Conservation (phyloP, 53 echinoderm and acorn worm genomes). For the Hippasteria phrygiana region DNA sequence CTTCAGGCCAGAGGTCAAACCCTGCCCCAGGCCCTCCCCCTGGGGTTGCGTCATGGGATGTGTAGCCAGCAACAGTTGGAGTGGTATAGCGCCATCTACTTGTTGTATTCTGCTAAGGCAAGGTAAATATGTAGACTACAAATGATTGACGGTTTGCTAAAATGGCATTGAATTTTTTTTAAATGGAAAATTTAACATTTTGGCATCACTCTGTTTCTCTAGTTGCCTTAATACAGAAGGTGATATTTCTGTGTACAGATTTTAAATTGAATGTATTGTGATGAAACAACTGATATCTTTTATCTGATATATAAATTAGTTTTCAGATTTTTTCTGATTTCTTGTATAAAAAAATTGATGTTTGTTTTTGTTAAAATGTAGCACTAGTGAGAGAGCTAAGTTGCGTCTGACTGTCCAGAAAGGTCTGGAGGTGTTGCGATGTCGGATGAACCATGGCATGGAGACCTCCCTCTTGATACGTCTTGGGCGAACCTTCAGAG, state of each 20-base stretch:
- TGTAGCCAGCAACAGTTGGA: slow-evolving; percentile 83
- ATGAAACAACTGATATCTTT: background rate
- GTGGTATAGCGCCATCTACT: slow-evolving; percentile 85
- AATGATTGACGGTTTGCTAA: no score
- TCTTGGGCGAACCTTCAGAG: slow-evolving; percentile 84
- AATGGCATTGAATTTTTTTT: no score
- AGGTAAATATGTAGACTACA: no score
- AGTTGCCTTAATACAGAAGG: no score
- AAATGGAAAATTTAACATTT: no score
- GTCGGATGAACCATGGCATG: slow-evolving; percentile 81
- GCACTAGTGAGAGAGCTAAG: slow-evolving; percentile 76
- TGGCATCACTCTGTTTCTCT: no score
- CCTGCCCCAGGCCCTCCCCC: slow-evolving; percentile 63
- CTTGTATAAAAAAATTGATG: background rate
- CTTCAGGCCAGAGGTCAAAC: slow-evolving; percentile 66
- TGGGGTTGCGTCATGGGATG: slow-evolving; percentile 74
- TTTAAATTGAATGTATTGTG: background rate
- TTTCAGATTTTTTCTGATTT: background rate
- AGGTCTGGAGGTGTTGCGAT: slow-evolving; percentile 92
- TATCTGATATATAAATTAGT: background rate
- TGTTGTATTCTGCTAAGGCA: slow-evolving; percentile 85
- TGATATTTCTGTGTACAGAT: background rate
- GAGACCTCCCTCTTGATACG: slow-evolving; percentile 86
- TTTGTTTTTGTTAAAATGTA: slow-evolving; percentile 20
- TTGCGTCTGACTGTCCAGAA: slow-evolving; percentile 82